A percentile compares a stretch with the other conserved stretches of the same genome.
Conservation (phyloP, 2,113 vertebrate genomes). For the Carassius gibelio region DNA sequence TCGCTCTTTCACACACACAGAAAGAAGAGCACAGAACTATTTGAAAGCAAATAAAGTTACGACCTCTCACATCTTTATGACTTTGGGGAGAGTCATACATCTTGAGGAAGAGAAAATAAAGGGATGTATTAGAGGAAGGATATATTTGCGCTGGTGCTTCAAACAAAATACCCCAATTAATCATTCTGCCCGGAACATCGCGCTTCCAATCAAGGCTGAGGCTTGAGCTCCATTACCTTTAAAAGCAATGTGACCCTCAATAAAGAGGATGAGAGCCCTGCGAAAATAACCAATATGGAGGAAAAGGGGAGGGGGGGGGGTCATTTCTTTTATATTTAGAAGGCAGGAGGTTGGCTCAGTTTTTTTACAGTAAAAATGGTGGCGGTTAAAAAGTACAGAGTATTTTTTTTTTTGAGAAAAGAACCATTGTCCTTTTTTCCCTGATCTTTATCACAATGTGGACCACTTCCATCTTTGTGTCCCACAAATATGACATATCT, state of each 20-base stretch:
- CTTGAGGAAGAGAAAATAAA: slow-evolving; percentile 6
- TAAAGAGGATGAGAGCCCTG: neutral
- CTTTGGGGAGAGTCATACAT: neutral
- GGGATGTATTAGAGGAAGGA: neutral
- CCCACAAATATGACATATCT: neutral
- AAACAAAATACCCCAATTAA: slow-evolving; percentile 46
- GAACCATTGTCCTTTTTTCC: neutral
- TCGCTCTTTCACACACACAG: neutral
- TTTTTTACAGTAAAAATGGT: neutral
- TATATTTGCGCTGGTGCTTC: slow-evolving; percentile 21
- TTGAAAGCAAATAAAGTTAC: neutral
- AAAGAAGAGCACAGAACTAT: neutral
- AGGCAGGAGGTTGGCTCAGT: neutral
- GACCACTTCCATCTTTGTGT: neutral
- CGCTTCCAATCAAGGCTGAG: slow-evolving; percentile 24
- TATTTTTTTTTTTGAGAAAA: neutral
- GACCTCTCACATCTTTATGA: slow-evolving; percentile 7
- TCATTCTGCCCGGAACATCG: slow-evolving; percentile 22
- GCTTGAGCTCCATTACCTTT: slow-evolving; percentile 6
- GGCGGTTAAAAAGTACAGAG: neutral
- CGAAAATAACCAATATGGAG: neutral
- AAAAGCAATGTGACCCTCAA: slow-evolving; percentile 39
- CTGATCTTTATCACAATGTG: neutral
- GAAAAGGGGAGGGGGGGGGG: neutral
- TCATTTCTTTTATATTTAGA: slow-evolving; percentile 19